phyloP scores from a whole-genome alignment of 2,797 vertebrate genomes.

The Fistularia tabacaria region DNA sequence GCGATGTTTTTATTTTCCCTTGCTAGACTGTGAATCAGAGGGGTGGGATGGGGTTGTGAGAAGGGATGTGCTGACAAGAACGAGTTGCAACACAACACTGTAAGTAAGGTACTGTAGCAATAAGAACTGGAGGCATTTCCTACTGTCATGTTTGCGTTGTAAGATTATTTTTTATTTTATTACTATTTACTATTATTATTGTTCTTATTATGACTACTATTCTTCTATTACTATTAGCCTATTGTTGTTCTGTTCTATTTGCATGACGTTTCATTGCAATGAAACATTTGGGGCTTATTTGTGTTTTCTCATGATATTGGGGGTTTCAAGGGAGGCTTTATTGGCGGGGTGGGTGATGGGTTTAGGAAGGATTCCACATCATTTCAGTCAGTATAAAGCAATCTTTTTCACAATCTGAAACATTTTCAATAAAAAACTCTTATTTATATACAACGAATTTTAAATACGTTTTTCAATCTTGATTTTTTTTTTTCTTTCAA shows the following conservation, averaged over 20 bases:
- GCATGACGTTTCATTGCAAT: constrained; percentile 82
- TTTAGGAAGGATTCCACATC: constrained; percentile 46
- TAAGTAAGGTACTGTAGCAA: constrained; percentile 85
- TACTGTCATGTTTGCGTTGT: constrained; percentile 84
- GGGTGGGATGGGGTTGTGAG: constrained; percentile 53
- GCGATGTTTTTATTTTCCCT: constrained; percentile 65
- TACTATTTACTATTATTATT: constrained; percentile 79
- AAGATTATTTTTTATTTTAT: constrained; percentile 83
- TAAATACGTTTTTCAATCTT: constrained; percentile 1
- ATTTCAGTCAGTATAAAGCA: constrained; percentile 55
- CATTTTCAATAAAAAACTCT: constrained; percentile 65
- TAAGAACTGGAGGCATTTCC: constrained; percentile 82
- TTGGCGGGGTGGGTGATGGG: constrained; percentile 48
- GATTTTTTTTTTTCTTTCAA: constrained; percentile 30
- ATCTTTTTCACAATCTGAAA: constrained; percentile 45
- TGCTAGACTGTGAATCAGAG: constrained; percentile 77
- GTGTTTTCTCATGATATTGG: constrained; percentile 73
- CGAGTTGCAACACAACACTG: constrained; percentile 72
- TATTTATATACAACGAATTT: constrained; percentile 65
- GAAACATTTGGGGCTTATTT: constrained; percentile 75
- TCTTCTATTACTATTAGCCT: constrained; percentile 79
- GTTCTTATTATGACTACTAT: constrained; percentile 77
- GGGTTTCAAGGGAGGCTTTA: constrained; percentile 42
- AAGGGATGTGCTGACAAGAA: constrained; percentile 54
- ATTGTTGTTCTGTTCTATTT: constrained; percentile 82